Base-by-base conservation (phyloP, 2,113 vertebrate genomes). In the Elachura formosa region DNA sequence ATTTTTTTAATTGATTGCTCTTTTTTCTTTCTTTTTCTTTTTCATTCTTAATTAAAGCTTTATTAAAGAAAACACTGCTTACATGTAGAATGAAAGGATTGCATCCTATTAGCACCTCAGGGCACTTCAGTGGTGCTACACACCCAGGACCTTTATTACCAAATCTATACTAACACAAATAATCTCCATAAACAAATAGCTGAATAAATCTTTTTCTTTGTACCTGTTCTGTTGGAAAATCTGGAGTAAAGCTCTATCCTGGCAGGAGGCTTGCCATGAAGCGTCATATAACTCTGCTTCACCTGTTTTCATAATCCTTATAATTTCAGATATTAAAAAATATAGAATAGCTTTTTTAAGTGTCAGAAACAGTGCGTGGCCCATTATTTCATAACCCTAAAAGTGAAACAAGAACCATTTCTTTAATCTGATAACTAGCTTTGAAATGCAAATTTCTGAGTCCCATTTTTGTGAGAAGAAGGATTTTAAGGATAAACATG, bases 11-110 rank as follows among this genome's bases (percentile, higher is more conserved):
- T 62, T 56, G 28, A 14, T 46, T 56, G 14, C 5, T 43, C 11
- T 2, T 14, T 29, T 28, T 20, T 11, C 0, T 31, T 21, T 25
- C 13, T 13, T 14, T 28, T 26, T 5, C 0, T 34, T 52, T 69
- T 28, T 10, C 2, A 26, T 84, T 38, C n/a, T 20, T 76, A 69
- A 31, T 58, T 51, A 58, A 14, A 89, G 3, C 3, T 78, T 82
- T 38, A n/a, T 12, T 3, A 61, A 72, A 68, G 14, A 72, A 22
- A 87, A 76, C 6, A 10, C 3, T 61, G 4, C 6, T 62, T 5
- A 36, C 2, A 19, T 24, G 10, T 6, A 76, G 22, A 84, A 58
- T 67, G 5, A 66, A 81, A 74, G 7, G 2, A 61, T 5, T 43
- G 5, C 14, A 8, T 45, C 33, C 58, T 54, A 33, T 52, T 36